Base-by-base conservation (phyloP, 2,888 invertebrate species). In the Trisateles emortualis region DNA sequence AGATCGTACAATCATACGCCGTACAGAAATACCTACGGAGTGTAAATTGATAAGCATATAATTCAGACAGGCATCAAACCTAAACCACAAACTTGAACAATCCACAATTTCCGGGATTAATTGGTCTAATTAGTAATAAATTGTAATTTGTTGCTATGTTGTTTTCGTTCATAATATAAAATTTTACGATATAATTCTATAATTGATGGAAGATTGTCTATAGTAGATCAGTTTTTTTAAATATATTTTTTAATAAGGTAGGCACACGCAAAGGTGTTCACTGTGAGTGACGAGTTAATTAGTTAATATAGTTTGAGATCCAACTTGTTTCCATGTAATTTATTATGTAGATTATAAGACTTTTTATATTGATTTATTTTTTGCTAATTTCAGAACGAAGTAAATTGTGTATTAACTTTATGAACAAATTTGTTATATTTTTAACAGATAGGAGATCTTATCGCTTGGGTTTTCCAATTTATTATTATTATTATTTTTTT, bases 281-380 rank as follows among this genome's bases (percentile, higher is more conserved):
- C 19, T 47, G 4, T 36, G 45, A 69, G 62, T 66, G 62, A 69
- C 56, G 59, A 69, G 50, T 52, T 63, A 54, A 70, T 68, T 69
- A 62, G 42, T 43, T 35, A 43, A 58, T 66, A 50, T 62, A 56
- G 45, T 39, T 62, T 35, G 45, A 39, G 35, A 38, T 44, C 19
- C 22, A 48, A 66, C 59, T 42, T 13, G 59, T 70, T 69, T 50
- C 35, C 5, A 10, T 40, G 22, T 39, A 51, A 59, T 62, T 65
- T 69, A 50, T 45, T 43, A 50, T 45, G 44, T 38, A 36, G 26
- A 52, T 47, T 41, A 33, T 39, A 43, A 50, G 19, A 2, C 38
- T 48, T 51, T 44, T 44, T 10, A 32, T 44, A 42, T 39, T 33
- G 32, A 29, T 43, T 30, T 29, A 6, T 49, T 51, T 35, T 42